Evolutionary conservation across 2,888 invertebrate genomes (phyloP), one percentile per base, ranked within the genome.

Genomic region (Tridacna crocea): DNA sequence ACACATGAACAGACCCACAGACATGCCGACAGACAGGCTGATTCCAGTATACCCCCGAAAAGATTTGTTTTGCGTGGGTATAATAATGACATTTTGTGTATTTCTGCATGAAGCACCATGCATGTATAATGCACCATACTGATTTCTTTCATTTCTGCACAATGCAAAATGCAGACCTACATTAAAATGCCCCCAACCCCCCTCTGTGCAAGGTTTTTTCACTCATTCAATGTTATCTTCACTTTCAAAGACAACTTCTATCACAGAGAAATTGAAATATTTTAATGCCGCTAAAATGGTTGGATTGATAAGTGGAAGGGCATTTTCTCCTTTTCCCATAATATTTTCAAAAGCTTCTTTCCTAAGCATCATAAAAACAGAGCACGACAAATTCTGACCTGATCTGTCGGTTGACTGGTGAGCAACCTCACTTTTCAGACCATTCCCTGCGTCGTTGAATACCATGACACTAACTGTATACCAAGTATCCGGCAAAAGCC

Each of bases 401-500:
- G 90, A 88, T 88, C 94, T 93, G 80, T 93, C 93, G 0, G 95
- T 95, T 72, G 92, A 91, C 73, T 94, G 96, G 85, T 97, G 95
- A 93, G 96, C 98, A 63, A 97, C 96, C 95, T 98, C 98, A 95
- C 98, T 98, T 94, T 99, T 98, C 0, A 98, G 98, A 6, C 99
- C 99, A 94, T 98, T 98, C 1, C 99, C 99, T 6, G 99, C 99
- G 0, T 97, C 96, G 95, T 99, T 99, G 92, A 98, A 99, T 0
- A 98, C 98, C 98, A 99, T 98, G 1, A 98, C 97, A 95, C 98
- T 92, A 0, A 99, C 98, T 91, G 96, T 97, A 95, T 99, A 99
- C 93, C 98, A 97, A 0, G 97, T 98, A 94, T 99, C 97, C 0
- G 98, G 98, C 91, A 97, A 96, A 72, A 99, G 95, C 88, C 99